Base-by-base conservation (phyloP, 92 coral and sea anemone genomes). In the Blastomussa wellsi region DNA sequence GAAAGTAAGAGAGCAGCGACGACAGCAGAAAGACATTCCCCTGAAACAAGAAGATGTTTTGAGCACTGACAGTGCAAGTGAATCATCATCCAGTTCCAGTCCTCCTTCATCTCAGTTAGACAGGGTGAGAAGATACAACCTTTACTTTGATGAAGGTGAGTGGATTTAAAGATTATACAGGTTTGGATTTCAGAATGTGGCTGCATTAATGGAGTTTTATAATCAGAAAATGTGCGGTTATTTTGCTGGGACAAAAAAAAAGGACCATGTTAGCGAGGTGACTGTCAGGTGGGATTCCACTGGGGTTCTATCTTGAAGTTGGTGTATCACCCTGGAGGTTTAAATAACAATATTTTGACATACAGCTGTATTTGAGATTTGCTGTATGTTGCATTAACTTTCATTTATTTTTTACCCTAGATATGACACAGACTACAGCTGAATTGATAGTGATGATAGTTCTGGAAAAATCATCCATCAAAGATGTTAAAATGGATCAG, bases 401-500 rank as follows among this genome's bases (percentile, higher is more conserved):
- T 41, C 3, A 41, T 19, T n/a, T n/a, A 55, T 16, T 62, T 62
- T 79, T 79, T 79, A 4, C 19, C 51, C 33, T 55, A 57, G 72
- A 62, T 71, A 57, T 78, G 72, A 55, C 82, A 3, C 82, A 78
- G 82, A 78, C 15, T 37, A 57, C 82, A 57, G 82, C 71, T 4
- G 72, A 78, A 14, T 78, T 78, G 44, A 57, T 78, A 10, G 74
- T 79, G 19, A 79, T 79, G 83, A 26, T 37, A 16, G 74, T 44
- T 33, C 72, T 79, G 17, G 74, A 48, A 39, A 79, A 79, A 29
- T 28, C 74, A 41, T 79, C 59, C 3, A 39, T 65, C 3, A 79
- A 79, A 39, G 83, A 79, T 17, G 73, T 79, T 15, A 79, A 79
- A 32, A 79, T 79, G 83, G 60, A 79, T 65, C 74, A 79, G 14